Percentiles rank a stretch among this genome's conserved stretches.
Evolutionary conservation across 2,797 vertebrate genomes (phyloP).

Genomic region (Acanthurus lineatus): DNA sequence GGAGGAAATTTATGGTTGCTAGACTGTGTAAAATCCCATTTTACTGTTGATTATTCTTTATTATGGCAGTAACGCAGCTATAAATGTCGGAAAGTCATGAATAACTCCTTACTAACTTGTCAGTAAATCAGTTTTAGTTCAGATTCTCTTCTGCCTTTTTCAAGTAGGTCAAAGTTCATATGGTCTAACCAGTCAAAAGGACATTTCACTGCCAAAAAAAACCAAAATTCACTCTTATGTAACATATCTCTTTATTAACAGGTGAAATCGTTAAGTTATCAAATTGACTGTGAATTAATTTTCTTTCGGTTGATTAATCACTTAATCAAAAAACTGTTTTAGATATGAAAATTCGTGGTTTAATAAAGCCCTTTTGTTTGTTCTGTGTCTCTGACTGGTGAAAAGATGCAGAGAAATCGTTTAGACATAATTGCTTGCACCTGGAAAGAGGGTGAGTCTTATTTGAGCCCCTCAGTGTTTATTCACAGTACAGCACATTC

Average conservation of each 20-base stretch:
- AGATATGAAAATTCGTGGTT: background rate
- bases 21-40: background rate
- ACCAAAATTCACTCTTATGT: background rate
- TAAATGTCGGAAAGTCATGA: background rate
- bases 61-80: background rate
- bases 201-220: background rate
- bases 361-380: background rate
- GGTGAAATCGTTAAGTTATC: background rate
- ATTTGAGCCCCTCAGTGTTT: constrained; percentile 11
- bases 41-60: background rate
- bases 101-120: background rate
- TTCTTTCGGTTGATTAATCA: background rate
- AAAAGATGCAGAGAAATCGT: background rate
- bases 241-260: background rate
- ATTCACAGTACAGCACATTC: constrained; percentile 11
- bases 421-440: constrained; percentile 34
- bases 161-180: background rate
- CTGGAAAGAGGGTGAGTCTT: constrained; percentile 17
- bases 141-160: background rate
- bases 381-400: background rate
- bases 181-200: background rate
- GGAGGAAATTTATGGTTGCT: background rate
- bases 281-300: background rate
- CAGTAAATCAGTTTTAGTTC: background rate
- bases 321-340: background rate